Evolutionary conservation across 2,797 vertebrate genomes (phyloP).

Genomic region (Astyanax mexicanus): DNA sequence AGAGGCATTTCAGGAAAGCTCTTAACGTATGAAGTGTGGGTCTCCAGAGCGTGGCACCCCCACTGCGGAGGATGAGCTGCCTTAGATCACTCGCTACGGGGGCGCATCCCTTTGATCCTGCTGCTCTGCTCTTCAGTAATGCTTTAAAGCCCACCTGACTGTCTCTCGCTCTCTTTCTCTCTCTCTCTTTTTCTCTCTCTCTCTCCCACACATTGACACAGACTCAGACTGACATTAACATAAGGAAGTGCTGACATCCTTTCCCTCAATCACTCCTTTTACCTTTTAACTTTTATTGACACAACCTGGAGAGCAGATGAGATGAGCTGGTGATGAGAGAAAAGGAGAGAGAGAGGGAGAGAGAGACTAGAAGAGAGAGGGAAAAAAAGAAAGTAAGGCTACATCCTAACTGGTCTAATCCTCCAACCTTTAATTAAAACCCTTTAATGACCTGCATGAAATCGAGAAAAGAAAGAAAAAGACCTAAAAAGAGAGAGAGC

Average conservation of each 20-base stretch:
- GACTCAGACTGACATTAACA: conserved; percentile 48
- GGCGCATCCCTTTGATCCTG: conserved; percentile 75
- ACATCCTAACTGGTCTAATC: conserved; percentile 66
- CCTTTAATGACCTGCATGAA: conserved; percentile 70
- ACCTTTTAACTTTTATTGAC: conserved; percentile 49
- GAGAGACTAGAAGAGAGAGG: conserved; percentile 60
- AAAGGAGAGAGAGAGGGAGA: conserved; percentile 44
- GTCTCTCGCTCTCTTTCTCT: conserved; percentile 17
- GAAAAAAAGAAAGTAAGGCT: conserved; percentile 51
- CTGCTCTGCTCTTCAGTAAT: conserved; percentile 61
- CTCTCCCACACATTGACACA: conserved; percentile 16
- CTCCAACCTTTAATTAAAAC: conserved; percentile 76
- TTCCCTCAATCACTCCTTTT: conserved; percentile 34
- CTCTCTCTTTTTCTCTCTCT: conserved; percentile 1
- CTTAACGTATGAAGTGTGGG: conserved; percentile 52
- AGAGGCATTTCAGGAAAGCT: conserved; percentile 53
- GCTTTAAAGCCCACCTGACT: conserved; percentile 57
- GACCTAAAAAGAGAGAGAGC: too few relatives aligned
- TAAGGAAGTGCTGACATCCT: conserved; percentile 45
- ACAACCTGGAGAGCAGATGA: conserved; percentile 59
- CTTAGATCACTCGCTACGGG: conserved; percentile 68
- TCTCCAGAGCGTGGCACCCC: conserved; percentile 46
- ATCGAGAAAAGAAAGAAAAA: conserved; percentile 48
- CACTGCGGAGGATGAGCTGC: conserved; percentile 46
- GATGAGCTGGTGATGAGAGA: background rate